These are phyloP conservation scores for Hycleus cichorii DNA, from an alignment of 1,140 invertebrate genomes.

Conservation along the genomic window DNA sequence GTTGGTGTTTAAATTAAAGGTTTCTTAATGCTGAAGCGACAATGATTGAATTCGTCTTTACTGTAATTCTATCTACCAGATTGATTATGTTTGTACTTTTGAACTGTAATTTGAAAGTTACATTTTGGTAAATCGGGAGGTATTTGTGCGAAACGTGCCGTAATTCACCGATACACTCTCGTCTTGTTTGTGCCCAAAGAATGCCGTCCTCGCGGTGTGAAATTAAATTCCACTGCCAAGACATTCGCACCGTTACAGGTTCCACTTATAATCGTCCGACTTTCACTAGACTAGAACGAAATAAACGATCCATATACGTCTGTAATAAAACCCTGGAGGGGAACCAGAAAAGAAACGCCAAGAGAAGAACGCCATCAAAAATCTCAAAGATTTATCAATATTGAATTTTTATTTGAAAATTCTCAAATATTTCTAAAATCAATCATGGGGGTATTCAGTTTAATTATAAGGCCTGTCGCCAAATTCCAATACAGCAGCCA, in stretches of 20 bases:
- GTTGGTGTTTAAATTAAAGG: too few relatives aligned
- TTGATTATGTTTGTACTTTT: too few relatives aligned
- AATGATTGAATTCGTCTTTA: too few relatives aligned
- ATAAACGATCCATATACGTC: not conserved
- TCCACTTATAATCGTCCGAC: constrained; percentile 4
- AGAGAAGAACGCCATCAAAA: too few relatives aligned
- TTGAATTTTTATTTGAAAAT: too few relatives aligned
- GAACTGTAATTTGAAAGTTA: too few relatives aligned
- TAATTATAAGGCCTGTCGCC: constrained; percentile 28
- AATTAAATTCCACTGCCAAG: constrained; percentile 28
- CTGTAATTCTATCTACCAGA: too few relatives aligned
- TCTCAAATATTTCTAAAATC: too few relatives aligned
- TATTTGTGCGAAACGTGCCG: not conserved
- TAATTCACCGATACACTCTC: constrained; percentile 6
- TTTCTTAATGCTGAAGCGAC: too few relatives aligned
- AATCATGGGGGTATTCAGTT: constrained; percentile 18
- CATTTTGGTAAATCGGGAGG: too few relatives aligned
- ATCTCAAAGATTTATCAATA: too few relatives aligned
- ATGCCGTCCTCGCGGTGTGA: constrained; percentile 20
- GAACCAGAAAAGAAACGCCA: not conserved
- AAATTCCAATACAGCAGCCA: constrained; percentile 24
- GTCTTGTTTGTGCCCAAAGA: constrained; percentile 8
- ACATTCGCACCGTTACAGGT: constrained; percentile 9
- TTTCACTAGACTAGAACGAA: not conserved
- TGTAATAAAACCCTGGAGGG: not conserved